These are phyloP conservation scores for Spea hammondii DNA, from an alignment of 2,797 vertebrate species.

Conservation along the genomic window DNA sequence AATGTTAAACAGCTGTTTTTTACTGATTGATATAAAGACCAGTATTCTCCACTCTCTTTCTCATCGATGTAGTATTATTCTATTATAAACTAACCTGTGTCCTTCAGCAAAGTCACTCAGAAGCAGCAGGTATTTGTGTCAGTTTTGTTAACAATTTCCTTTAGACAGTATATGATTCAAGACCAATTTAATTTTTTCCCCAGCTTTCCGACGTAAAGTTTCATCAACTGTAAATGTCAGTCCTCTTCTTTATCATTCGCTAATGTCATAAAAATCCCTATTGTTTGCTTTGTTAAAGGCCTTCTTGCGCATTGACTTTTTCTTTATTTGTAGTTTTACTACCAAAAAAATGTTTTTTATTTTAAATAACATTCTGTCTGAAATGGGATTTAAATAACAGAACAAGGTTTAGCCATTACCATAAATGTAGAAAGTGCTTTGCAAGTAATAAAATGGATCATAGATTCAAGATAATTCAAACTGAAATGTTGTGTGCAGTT, in stretches of 20 bases:
- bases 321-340: slow-evolving; percentile 76
- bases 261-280: slow-evolving; percentile 76
- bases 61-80: not conserved
- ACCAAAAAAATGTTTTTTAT: slow-evolving; percentile 64
- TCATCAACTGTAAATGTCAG: slow-evolving; percentile 82
- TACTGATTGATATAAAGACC: not conserved
- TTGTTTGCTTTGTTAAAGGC: slow-evolving; percentile 79
- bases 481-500: slow-evolving; percentile 81
- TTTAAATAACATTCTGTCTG: slow-evolving; percentile 68
- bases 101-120: slow-evolving; percentile 37
- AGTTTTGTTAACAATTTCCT: slow-evolving; percentile 43
- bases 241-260: slow-evolving; percentile 78
- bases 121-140: slow-evolving; percentile 42
- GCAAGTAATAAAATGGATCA: slow-evolving; percentile 81
- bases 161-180: slow-evolving; percentile 43
- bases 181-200: slow-evolving; percentile 68
- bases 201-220: slow-evolving; percentile 75
- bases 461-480: slow-evolving; percentile 81
- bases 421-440: slow-evolving; percentile 79
- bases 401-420: slow-evolving; percentile 75
- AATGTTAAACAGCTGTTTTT: too few species aligned
- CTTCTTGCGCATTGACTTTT: slow-evolving; percentile 71
- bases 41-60: not conserved
- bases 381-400: slow-evolving; percentile 79
- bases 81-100: slow-evolving; percentile 26